Evolutionary conservation across 1,140 invertebrate genomes (phyloP), one percentile per base, ranked within the genome.

Genomic region (Maniola jurtina): DNA sequence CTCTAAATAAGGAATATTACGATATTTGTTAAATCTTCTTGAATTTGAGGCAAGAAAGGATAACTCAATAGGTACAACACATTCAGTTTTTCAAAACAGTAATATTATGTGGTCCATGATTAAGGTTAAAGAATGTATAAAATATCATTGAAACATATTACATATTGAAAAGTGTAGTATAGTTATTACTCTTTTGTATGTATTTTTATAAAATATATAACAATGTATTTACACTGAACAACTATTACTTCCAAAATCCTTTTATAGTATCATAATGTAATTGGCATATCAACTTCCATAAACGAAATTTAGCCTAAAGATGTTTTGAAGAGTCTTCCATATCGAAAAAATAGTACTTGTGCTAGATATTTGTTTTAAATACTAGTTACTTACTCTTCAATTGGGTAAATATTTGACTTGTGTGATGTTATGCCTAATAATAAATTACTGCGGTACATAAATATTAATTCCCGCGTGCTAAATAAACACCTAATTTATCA

Each of bases 141-240:
- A 83, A 90, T 89, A 89, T 89, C 88, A 90, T 80, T 84, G 76
- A 88, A 76, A 88, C 86, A 90, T 90, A 90, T 90, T 90, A 80
- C 76, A 86, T 79, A 77, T 80, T 77, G 73, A 81, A 80, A 76
- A 73, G 59, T 69, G 73, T 86, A 86, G 75, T 79, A 75, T 80
- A 78, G 58, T 74, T 72, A 81, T 77, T 72, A 81, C 76, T 74
- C 72, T 86, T 90, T 89, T 90, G 86, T 89, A 89, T 89, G 80
- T 89, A 89, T 89, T 89, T 90, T 89, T 89, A 84, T 88, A 89
- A 88, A 88, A 87, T 88, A 89, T 89, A 88, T 89, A 84, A 83
- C 61, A 70, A 82, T 80, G 79, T 88, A 88, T 88, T 88, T 90
- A 90, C 81, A 88, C 71, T 84, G 71, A 79, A 77, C 79, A 83